These are phyloP conservation scores for Antennarius striatus DNA, from an alignment of 2,113 vertebrate genomes.

Conservation along the genomic window DNA sequence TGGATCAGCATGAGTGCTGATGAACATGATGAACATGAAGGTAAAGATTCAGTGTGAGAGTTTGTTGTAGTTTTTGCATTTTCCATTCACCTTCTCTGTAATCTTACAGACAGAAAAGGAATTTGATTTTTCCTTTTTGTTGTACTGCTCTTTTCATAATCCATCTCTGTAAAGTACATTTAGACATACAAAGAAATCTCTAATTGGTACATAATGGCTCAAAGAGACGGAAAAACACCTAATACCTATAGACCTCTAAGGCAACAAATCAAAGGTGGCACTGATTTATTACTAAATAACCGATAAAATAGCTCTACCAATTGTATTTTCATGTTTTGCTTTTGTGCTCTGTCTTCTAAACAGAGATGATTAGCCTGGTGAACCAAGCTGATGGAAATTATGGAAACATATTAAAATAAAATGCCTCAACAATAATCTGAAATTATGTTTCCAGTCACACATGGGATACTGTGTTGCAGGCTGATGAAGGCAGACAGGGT, in stretches of 20 bases:
- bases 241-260: conserved; percentile 25
- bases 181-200: neutral
- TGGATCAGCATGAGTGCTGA: neutral
- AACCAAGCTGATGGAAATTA: too few relatives aligned
- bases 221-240: conserved; percentile 18
- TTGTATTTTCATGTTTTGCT: neutral
- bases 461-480: too few relatives aligned
- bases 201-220: conserved; percentile 10
- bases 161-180: neutral
- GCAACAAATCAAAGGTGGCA: neutral
- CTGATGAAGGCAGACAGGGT: too few relatives aligned
- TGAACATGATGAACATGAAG: neutral
- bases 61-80: neutral
- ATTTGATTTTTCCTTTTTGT: neutral
- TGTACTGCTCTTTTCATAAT: neutral
- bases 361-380: neutral
- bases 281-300: neutral
- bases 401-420: too few relatives aligned
- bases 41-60: neutral
- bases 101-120: neutral
- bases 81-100: conserved; percentile 9
- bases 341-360: neutral
- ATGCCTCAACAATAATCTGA: too few relatives aligned
- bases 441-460: too few relatives aligned
- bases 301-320: neutral